A percentile compares a stretch with the other conserved stretches of the same genome.
phyloP scores from a whole-genome alignment of 2,113 vertebrate species.

The Caloenas nicobarica region DNA sequence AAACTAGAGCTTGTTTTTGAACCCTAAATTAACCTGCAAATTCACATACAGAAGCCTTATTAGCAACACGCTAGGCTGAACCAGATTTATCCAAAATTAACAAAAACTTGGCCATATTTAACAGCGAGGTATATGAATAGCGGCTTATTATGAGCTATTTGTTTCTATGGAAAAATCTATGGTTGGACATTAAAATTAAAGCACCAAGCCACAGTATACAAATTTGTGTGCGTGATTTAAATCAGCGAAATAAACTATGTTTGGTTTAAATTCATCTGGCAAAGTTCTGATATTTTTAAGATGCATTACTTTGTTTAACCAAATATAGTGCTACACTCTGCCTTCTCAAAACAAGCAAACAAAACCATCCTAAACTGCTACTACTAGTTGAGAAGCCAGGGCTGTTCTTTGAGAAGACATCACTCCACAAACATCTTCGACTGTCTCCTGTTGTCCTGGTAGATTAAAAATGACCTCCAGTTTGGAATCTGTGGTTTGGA shows the following conservation, averaged over 20 bases:
- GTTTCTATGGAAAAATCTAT: slow-evolving; percentile 10
- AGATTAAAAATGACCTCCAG: neutral
- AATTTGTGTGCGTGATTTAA: slow-evolving; percentile 12
- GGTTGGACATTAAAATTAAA: neutral
- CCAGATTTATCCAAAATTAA: neutral
- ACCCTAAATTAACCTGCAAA: neutral
- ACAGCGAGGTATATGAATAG: neutral
- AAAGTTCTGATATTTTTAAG: slow-evolving; percentile 42
- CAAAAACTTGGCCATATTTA: neutral
- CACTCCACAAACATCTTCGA: neutral
- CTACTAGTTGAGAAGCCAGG: slow-evolving; percentile 28
- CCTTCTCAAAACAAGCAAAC: neutral
- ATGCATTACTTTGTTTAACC: neutral
- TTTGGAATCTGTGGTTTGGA: neutral
- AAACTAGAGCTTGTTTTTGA: neutral
- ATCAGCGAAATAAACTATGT: slow-evolving; percentile 14
- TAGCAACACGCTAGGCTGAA: neutral
- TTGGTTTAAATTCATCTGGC: slow-evolving; percentile 46
- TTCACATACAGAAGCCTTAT: neutral
- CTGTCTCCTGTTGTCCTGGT: neutral
- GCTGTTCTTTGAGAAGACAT: neutral
- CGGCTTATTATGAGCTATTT: neutral
- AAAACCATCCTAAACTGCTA: neutral
- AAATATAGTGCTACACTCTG: neutral
- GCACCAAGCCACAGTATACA: neutral